Percentiles rank a stretch among this genome's conserved stretches.
These are phyloP conservation scores for Tricholaema leucomelas DNA, from an alignment of 2,113 vertebrate species.

Conservation along the genomic window DNA sequence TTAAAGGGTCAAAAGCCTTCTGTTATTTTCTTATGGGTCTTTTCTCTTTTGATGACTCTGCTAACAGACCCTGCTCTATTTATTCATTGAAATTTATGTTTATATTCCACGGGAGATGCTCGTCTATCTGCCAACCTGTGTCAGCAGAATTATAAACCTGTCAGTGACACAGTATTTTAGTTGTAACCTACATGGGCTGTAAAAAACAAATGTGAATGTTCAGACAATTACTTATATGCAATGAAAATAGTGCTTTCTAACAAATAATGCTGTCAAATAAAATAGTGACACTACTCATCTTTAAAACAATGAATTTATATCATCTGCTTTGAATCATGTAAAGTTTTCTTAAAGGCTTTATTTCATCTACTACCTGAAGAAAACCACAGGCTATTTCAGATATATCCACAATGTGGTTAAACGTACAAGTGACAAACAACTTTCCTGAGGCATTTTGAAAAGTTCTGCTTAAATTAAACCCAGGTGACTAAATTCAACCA, in stretches of 20 bases:
- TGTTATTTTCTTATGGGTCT: constrained; percentile 50
- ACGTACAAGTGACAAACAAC: background rate
- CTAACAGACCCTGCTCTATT: constrained; percentile 63
- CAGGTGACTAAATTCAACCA: background rate
- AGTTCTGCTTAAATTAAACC: background rate
- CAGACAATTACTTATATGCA: constrained; percentile 48
- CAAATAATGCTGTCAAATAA: constrained; percentile 37
- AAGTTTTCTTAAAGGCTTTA: background rate
- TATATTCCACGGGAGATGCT: constrained; percentile 29
- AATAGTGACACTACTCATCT: constrained; percentile 13
- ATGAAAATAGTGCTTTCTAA: constrained; percentile 41
- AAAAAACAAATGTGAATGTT: constrained; percentile 65
- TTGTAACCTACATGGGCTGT: constrained; percentile 49
- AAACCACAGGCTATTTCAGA: background rate
- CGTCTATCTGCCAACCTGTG: constrained; percentile 60
- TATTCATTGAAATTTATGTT: constrained; percentile 67
- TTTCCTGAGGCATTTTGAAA: background rate
- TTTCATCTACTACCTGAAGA: background rate
- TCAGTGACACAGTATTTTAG: constrained; percentile 61
- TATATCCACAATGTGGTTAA: background rate
- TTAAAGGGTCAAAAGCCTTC: constrained; percentile 67
- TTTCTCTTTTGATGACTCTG: constrained; percentile 47
- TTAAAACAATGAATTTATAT: constrained; percentile 30
- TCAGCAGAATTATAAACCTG: constrained; percentile 73
- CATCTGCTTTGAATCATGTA: background rate